Percentiles rank a stretch among this genome's conserved stretches.
Conservation (phyloP, 2,888 invertebrate genomes). For the Periphyllus acericola region DNA sequence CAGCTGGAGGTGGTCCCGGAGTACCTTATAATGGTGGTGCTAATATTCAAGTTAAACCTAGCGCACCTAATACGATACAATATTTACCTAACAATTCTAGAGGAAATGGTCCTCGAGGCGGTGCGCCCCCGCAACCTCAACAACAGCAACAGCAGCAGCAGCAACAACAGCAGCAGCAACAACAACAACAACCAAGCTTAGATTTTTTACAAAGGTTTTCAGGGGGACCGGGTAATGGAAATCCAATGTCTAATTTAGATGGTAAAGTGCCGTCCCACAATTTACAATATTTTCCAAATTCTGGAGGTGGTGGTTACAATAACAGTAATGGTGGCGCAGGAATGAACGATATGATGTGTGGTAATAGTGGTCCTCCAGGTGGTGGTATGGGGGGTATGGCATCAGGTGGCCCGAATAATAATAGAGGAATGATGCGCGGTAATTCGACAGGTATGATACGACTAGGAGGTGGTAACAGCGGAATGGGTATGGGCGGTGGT, state of each 20-base stretch:
- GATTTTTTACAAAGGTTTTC: slow-evolving; percentile 90
- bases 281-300: slow-evolving; percentile 79
- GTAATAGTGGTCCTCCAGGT: slow-evolving; percentile 63
- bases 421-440: slow-evolving; percentile 60
- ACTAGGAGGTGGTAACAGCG: slow-evolving; percentile 63
- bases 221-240: slow-evolving; percentile 68
- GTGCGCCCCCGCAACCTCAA: slow-evolving; percentile 76
- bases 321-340: slow-evolving; percentile 64
- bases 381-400: slow-evolving; percentile 46
- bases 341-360: slow-evolving; percentile 66
- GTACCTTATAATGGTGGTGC: slow-evolving; percentile 76
- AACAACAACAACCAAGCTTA: slow-evolving; percentile 74
- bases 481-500: slow-evolving; percentile 63
- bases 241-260: slow-evolving; percentile 78
- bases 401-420: slow-evolving; percentile 58
- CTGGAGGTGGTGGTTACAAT: slow-evolving; percentile 66
- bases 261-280: slow-evolving; percentile 77
- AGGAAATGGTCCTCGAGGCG: slow-evolving; percentile 80
- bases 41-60: slow-evolving; percentile 90
- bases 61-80: slow-evolving; percentile 97
- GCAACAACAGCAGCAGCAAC: slow-evolving; percentile 68
- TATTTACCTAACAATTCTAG: slow-evolving; percentile 85
- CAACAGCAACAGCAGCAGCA: slow-evolving; percentile 66
- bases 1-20: slow-evolving; percentile 67
- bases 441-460: slow-evolving; percentile 56